phyloP scores from a whole-genome alignment of 1,140 invertebrate species.

The Wiebesia pumilae region DNA sequence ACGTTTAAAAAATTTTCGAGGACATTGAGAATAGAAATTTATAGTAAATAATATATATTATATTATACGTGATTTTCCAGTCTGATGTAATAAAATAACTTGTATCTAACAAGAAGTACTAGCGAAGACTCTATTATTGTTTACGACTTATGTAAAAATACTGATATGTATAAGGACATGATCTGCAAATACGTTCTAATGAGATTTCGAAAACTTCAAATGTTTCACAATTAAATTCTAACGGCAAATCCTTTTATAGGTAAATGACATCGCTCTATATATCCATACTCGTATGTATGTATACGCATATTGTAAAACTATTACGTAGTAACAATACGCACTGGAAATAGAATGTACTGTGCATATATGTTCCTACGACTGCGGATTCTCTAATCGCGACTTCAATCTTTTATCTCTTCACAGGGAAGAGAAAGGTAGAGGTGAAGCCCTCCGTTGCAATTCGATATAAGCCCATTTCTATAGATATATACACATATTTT shows the following conservation, averaged over 20 bases:
- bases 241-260: constrained; percentile 46
- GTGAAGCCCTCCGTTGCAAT: constrained; percentile 32
- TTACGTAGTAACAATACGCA: neutral
- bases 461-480: constrained; percentile 45
- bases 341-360: neutral
- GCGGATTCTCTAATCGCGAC: constrained; percentile 19
- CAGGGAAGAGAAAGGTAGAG: neutral
- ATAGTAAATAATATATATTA: too few relatives aligned
- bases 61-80: too few relatives aligned
- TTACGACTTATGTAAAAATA: neutral
- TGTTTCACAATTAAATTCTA: constrained; percentile 37
- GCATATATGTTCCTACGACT: neutral
- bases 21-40: too few relatives aligned
- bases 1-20: too few relatives aligned
- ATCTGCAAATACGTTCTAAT: constrained; percentile 17
- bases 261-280: constrained; percentile 39
- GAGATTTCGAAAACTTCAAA: constrained; percentile 13
- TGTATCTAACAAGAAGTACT: neutral
- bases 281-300: neutral
- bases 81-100: too few relatives aligned
- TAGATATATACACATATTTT: neutral
- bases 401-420: constrained; percentile 42
- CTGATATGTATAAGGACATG: neutral
- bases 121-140: neutral
- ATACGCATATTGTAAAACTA: neutral